Conservation (phyloP, 1,140 invertebrate genomes). For the Drosophila tropicalis region DNA sequence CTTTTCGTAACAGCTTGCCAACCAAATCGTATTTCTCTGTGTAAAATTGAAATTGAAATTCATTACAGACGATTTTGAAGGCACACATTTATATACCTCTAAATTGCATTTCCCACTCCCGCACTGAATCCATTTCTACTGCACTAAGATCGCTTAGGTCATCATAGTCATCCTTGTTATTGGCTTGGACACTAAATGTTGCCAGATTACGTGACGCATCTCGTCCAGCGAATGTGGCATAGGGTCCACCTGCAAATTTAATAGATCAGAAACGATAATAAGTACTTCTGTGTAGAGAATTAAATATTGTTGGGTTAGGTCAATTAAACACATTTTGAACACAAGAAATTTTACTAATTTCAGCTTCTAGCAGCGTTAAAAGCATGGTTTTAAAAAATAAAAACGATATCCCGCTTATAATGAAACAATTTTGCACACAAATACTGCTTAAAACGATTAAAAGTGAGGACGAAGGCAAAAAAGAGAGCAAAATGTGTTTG, state of each 20-base stretch:
- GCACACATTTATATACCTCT: constrained; percentile 84
- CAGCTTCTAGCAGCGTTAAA: too few species aligned
- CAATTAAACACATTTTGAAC: too few species aligned
- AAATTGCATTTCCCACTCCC: constrained; percentile 98
- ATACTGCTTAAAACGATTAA: too few species aligned
- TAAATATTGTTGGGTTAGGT: too few species aligned
- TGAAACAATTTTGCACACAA: too few species aligned
- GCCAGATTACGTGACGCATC: constrained; percentile 97
- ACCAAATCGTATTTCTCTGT: constrained; percentile 95
- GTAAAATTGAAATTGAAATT: background rate
- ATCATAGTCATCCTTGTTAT: constrained; percentile 95
- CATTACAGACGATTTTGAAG: background rate
- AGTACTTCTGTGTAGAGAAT: background rate
- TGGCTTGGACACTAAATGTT: constrained; percentile 93
- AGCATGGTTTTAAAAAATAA: too few species aligned
- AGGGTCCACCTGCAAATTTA: constrained; percentile 88
- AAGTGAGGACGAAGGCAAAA: too few species aligned
- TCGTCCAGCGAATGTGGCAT: constrained; percentile 96
- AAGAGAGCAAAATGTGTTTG: too few species aligned
- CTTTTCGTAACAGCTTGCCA: constrained; percentile 95
- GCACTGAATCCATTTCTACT: constrained; percentile 93
- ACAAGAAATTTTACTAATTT: too few species aligned
- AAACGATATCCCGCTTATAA: too few species aligned
- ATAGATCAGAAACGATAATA: too few species aligned
- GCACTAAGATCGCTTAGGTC: constrained; percentile 96